A percentile compares a stretch with the other conserved stretches of the same genome.
Evolutionary conservation across 2,113 vertebrate genomes (phyloP).

Genomic region (Rhineura floridana): DNA sequence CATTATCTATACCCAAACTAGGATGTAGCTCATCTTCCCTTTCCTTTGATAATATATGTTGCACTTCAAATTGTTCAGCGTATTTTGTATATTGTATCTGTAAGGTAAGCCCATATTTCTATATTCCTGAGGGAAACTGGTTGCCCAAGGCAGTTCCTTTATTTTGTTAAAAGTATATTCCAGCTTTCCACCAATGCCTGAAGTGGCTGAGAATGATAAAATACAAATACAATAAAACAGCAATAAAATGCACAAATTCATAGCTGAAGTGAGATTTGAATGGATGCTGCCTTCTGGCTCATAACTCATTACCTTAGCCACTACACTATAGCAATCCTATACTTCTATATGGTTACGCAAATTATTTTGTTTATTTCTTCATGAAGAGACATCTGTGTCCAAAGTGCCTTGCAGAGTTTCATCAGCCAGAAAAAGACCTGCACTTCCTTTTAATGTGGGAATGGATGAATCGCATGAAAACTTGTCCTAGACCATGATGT

Average conservation of each 20-base stretch:
- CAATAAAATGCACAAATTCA: no score
- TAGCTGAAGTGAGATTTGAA: no score
- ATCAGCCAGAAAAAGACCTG: no score
- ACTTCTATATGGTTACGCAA: not conserved
- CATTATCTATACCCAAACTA: not conserved
- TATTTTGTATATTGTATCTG: not conserved
- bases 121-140: not conserved
- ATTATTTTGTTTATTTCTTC: not conserved
- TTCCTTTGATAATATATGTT: not conserved
- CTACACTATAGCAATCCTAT: not conserved
- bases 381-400: not conserved
- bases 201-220: not conserved
- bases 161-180: not conserved
- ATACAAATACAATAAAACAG: no score
- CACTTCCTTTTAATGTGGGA: not conserved
- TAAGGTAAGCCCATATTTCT: not conserved
- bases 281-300: no score
- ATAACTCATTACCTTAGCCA: no score
- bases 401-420: not conserved
- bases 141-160: not conserved
- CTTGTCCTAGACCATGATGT: not conserved
- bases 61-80: not conserved
- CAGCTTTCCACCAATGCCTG: not conserved
- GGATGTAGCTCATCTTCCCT: no score
- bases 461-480: not conserved